Evolutionary conservation across 2,797 vertebrate genomes (phyloP), one percentile per base, ranked within the genome.

Genomic region (Eulemur rubriventer): DNA sequence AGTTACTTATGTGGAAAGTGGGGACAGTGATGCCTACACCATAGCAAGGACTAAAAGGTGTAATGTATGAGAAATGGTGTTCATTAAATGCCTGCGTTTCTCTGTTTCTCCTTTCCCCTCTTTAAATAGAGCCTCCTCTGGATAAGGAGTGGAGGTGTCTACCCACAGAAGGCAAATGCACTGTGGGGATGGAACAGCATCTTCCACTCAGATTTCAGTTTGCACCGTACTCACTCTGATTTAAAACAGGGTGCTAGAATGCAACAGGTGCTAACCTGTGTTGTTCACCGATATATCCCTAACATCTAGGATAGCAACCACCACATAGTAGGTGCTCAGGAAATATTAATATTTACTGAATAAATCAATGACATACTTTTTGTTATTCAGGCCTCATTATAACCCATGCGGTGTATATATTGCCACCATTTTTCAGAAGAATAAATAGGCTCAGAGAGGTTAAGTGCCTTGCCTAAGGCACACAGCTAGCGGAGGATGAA

Each of bases 401-500:
- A 88, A 61, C 1, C 24, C 35, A n/a, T 10, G 22, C 8, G 2
- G 9, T 52, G 22, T 83, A 24, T 17, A 57, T 10, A 55, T 4
- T 7, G 28, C 8, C 38, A 28, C 16, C 61, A 18, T 24, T 89
- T 63, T 48, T 4, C 33, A 65, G 46, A 79, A 59, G 63, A 67
- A 35, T 35, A 20, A n/a, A 67, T 67, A 67, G 63, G 33, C 33
- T 67, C 63, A 67, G 33, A 67, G 63, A 67, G 17, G 33, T n/a
- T 65, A n/a, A 65, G 63, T n/a, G 17, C 33, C 79, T 95, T 89
- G 28, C 63, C 33, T 24, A 65, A 86, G 76, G 82, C 52, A 90
- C 73, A 69, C 16, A 88, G 89, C 79, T 35, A 52, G 43, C 52
- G 38, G 43, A n/a, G 48, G 52, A 26, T 59, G 48, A 55, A 69